Evolutionary conservation across 2,888 invertebrate genomes (phyloP), one percentile per base, ranked within the genome.

Genomic region (Monoplex corrugatus): DNA sequence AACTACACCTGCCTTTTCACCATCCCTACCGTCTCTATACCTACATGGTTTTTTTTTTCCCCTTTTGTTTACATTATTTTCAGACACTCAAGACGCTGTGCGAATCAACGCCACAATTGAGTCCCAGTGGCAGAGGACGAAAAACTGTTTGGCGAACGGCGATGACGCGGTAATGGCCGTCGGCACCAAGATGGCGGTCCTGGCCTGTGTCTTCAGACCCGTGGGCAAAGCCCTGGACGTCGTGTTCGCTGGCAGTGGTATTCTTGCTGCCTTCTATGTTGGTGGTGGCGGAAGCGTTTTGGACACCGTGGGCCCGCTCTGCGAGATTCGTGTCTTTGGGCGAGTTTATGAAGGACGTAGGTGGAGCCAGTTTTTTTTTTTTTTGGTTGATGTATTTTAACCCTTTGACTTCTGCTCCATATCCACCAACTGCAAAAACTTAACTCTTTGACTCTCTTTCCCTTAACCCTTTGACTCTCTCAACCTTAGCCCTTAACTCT

Each of bases 61-160:
- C n/a, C n/a, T n/a, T n/a, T n/a, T n/a, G n/a, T n/a, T n/a, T n/a
- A n/a, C n/a, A n/a, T n/a, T n/a, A n/a, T n/a, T n/a, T n/a, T n/a
- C n/a, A n/a, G n/a, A n/a, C n/a, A n/a, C n/a, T n/a, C n/a, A n/a
- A n/a, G n/a, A n/a, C n/a, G n/a, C n/a, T n/a, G n/a, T n/a, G n/a
- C n/a, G n/a, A n/a, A n/a, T 43, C 1, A 10, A 32, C 16, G 43
- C 28, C 28, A 28, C 78, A 23, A 43, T 80, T 23, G 78, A 80
- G 40, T 80, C 78, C 28, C 78, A 28, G 43, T 40, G 78, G 78
- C 78, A 43, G 78, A 80, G 78, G 43, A 80, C 78, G 43, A 40
- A 80, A 43, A 19, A 23, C 19, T 80, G 78, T 23, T 2, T 28
- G 28, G 16, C 8, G 72, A 72, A 0, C 6, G 35, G 10, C 72